These are phyloP conservation scores for Cottoperca gobio DNA, from an alignment of 2,797 vertebrate species.

Conservation along the genomic window DNA sequence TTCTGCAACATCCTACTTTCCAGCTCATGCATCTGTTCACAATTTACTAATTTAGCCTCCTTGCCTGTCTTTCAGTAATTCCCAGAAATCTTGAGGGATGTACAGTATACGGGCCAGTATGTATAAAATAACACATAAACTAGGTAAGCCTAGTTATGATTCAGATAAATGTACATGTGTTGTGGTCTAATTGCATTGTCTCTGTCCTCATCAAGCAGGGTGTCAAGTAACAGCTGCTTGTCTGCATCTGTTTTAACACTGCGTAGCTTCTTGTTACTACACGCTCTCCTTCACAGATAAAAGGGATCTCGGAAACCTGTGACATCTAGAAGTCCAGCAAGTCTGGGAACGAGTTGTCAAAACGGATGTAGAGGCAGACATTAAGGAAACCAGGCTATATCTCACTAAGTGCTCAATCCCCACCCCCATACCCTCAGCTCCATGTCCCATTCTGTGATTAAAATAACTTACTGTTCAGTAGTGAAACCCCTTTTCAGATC, in stretches of 20 bases:
- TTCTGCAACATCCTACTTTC: slow-evolving; percentile 35
- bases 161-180: slow-evolving; percentile 14
- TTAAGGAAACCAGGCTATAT: slow-evolving; percentile 25
- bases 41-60: slow-evolving; percentile 17
- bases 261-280: slow-evolving; percentile 10
- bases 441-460: slow-evolving; percentile 43
- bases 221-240: slow-evolving; percentile 39
- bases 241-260: slow-evolving; percentile 32
- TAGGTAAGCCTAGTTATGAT: slow-evolving; percentile 1
- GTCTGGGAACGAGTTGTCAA: not conserved
- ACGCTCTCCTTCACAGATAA: not conserved
- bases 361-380: not conserved
- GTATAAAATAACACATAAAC: not conserved
- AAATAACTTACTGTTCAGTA: slow-evolving; percentile 27
- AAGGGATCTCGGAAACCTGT: slow-evolving; percentile 13
- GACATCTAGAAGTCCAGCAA: not conserved
- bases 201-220: not conserved
- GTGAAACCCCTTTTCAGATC: not conserved
- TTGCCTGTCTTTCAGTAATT: slow-evolving; percentile 19
- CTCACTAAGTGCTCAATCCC: slow-evolving; percentile 16
- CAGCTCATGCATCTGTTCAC: slow-evolving; percentile 14
- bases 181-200: slow-evolving; percentile 15
- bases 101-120: slow-evolving; percentile 27
- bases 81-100: slow-evolving; percentile 5
- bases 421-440: not conserved